Evolutionary conservation across 2,888 invertebrate species (phyloP), one percentile per base, ranked within the genome.

Genomic region (Margaritifera margaritifera): DNA sequence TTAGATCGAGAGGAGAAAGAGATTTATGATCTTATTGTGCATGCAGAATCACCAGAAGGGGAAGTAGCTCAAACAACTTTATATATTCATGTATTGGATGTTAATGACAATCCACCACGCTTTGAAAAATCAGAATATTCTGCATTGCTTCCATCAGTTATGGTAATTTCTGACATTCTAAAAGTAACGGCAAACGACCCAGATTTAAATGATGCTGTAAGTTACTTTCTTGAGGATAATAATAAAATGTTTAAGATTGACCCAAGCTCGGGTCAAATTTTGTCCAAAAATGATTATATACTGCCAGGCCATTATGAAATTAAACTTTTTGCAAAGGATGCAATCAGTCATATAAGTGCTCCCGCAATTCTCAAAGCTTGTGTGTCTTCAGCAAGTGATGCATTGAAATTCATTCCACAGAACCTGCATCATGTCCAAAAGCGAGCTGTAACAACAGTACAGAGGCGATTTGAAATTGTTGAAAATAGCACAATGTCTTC

Each of bases 101-200:
- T 97, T 82, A 98, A 98, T 91, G 98, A 98, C 92, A 97, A 98
- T 92, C 96, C 97, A 64, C 98, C 98, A 11, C 95, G 96, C 83
- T 99, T 98, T 91, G 96, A 97, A 27, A 65, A 78, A 27, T 68
- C 69, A 22, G 61, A 66, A 4, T 97, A 98, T 92, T 96, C 96
- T 91, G 97, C 97, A 87, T 96, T 96, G 92, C 97, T 98, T 88
- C 96, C 97, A 91, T 97, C 97, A 91, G 97, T 97, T 93, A 97
- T 97, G 90, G 96, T 67, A 24, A 85, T 97, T 91, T 62, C 64
- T 57, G 68, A 64, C 57, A 66, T 80, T 20, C 58, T 74, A 15
- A 69, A 73, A 59, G 69, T 78, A 20, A 53, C 54, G 57, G 79
- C 80, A 19, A 53, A 31, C 27, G 80, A 80, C 66, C 24, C 57